Base-by-base conservation (phyloP, 2,888 invertebrate genomes). In the Dysmachus trigonus region DNA sequence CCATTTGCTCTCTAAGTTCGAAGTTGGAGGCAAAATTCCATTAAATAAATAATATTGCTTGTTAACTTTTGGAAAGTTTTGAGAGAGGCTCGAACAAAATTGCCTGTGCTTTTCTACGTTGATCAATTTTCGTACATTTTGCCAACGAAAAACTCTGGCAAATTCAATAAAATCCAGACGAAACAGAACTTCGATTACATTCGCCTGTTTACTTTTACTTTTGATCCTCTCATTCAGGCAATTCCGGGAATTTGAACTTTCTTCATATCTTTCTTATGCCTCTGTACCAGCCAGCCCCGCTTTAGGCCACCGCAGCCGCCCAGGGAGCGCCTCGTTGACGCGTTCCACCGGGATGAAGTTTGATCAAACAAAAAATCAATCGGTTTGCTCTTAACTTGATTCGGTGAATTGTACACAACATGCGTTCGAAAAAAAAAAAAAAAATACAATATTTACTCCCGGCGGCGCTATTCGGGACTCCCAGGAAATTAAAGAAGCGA, bases 321-420 rank as follows among this genome's bases (percentile, higher is more conserved):
- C n/a, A 27, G 27, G 62, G 62, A 62, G 62, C 22, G 10, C 18
- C 22, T 22, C 62, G 62, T 47, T 27, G 62, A 10, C 62, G 62
- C 62, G 62, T 62, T 62, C 22, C 62, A 62, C 62, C 2, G 27
- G 62, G 15, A 77, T 77, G 38, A 77, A 77, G 35, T 77, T 77
- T 77, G 30, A 27, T 77, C 47, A 77, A 77, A 27, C 30, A 27
- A 77, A 77, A 76, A 77, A 77, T 41, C 77, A 77, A 77, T 77
- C 77, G 27, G 77, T 22, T 77, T 77, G 47, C 77, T 76, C 22
- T 76, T 76, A 77, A 77, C 77, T 77, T 77, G 77, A 77, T 77
- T 77, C 47, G 27, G 30, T 8, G 15, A 41, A 77, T 47, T 41
- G 47, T 6, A 30, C 47, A 77, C 8, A 77, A 38, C 27, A 47